Base-by-base conservation (phyloP, 2,888 invertebrate genomes). In the Limnephilus rhombicus region DNA sequence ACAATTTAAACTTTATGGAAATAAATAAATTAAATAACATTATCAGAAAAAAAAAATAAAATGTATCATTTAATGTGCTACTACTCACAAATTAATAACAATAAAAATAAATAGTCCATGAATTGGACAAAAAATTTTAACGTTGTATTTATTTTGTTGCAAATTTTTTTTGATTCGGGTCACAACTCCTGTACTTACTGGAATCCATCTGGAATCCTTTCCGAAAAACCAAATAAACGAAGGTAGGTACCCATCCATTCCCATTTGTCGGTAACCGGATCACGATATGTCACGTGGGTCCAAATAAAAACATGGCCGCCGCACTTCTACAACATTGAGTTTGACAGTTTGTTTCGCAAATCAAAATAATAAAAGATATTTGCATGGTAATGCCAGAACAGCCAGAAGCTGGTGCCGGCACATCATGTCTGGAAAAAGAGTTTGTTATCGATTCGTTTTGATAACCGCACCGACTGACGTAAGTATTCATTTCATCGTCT, bases 281-380 rank as follows among this genome's bases (percentile, higher is more conserved):
- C 68, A 82, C 37, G 18, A 31, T 18, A n/a, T 41, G 68, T 91
- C 91, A 91, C 91, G 91, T 91, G 91, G 91, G 86, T 49, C 68
- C 5, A 31, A 83, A 89, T 88, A 85, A 91, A 88, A 91, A 91
- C 89, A 91, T 91, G 91, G 91, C 91, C 89, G 91, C 53, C 34
- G 45, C 80, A 18, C 80, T 80, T 41, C n/a, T 80, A 37, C 88
- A 41, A 41, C 80, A 68, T 68, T 68, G 83, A 41, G 82, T 91
- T 91, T 91, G 91, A 91, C 91, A 91, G 91, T 80, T 91, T 80
- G 91, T 80, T 91, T 80, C 68, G 29, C 83, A 89, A 89, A 91
- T 89, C 80, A 89, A 91, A 68, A 68, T 68, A 68, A 91, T 83
- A 91, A 89, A 91, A 91, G 83, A 89, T 89, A 41, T 68, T 68